These are phyloP conservation scores for Electrona antarctica DNA, from an alignment of 2,113 vertebrate genomes.

Conservation along the genomic window DNA sequence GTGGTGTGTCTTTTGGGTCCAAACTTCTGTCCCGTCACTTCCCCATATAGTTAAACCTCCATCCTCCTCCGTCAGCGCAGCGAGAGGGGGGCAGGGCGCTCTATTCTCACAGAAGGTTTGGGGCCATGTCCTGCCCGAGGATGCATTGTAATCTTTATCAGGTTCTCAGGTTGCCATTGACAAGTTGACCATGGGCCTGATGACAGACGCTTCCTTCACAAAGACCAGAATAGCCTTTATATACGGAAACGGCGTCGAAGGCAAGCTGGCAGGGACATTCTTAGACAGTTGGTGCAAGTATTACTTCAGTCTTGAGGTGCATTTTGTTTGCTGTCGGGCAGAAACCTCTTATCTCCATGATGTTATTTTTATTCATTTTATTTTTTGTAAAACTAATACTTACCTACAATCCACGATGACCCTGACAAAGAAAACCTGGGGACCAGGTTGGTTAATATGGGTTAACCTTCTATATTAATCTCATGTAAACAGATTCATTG, in stretches of 20 bases:
- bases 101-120: slow-evolving; percentile 23
- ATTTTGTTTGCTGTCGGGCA: no score
- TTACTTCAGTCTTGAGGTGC: no score
- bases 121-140: slow-evolving; percentile 59
- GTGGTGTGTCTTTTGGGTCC: neutral
- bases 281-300: slow-evolving; percentile 1
- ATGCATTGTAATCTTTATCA: slow-evolving; percentile 73
- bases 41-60: slow-evolving; percentile 50
- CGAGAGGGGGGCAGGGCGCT: neutral
- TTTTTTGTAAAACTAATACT: no score
- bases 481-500: no score
- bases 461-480: no score
- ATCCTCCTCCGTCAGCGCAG: slow-evolving; percentile 74
- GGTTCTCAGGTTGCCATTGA: slow-evolving; percentile 58
- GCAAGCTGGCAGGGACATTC: slow-evolving; percentile 22
- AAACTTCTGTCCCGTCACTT: slow-evolving; percentile 50
- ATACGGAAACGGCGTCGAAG: slow-evolving; percentile 18
- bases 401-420: no score
- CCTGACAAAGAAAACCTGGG: no score
- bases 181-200: slow-evolving; percentile 14
- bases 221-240: slow-evolving; percentile 24
- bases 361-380: no score
- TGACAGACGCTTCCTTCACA: slow-evolving; percentile 66
- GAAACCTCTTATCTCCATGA: no score
- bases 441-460: no score